Conservation (phyloP, 35 echinoderm and acorn worm genomes). For the Amphiura filiformis region DNA sequence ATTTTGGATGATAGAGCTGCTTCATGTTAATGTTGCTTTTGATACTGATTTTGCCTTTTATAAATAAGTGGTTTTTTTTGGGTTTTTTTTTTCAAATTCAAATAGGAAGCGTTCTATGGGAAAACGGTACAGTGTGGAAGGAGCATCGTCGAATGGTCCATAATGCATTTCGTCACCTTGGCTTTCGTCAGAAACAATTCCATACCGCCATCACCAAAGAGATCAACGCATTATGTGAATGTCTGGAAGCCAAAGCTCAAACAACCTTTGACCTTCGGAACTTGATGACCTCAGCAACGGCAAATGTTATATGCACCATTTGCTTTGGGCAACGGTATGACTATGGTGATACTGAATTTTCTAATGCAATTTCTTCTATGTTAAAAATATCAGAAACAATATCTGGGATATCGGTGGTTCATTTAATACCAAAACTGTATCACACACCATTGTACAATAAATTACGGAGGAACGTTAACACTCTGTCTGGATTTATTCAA, state of each 20-base stretch:
- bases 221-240: neutral
- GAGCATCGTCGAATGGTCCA: neutral
- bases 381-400: neutral
- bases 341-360: neutral
- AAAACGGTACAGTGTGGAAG: neutral
- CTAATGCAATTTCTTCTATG: neutral
- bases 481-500: neutral
- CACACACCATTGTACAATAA: neutral
- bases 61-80: too few relatives aligned
- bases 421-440: neutral
- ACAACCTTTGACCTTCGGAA: neutral
- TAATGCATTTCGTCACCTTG: neutral
- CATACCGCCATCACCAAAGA: neutral
- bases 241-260: neutral
- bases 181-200: slow-evolving; percentile 1
- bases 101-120: neutral
- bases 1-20: too few relatives aligned
- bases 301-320: neutral
- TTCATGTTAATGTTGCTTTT: too few relatives aligned
- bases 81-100: neutral
- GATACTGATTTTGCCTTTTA: too few relatives aligned
- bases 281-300: neutral
- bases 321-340: neutral
- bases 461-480: neutral
- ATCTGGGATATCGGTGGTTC: neutral